A percentile compares a stretch with the other conserved stretches of the same genome.
These are phyloP conservation scores for Mercenaria mercenaria DNA, from an alignment of 1,140 invertebrate genomes.

Conservation along the genomic window DNA sequence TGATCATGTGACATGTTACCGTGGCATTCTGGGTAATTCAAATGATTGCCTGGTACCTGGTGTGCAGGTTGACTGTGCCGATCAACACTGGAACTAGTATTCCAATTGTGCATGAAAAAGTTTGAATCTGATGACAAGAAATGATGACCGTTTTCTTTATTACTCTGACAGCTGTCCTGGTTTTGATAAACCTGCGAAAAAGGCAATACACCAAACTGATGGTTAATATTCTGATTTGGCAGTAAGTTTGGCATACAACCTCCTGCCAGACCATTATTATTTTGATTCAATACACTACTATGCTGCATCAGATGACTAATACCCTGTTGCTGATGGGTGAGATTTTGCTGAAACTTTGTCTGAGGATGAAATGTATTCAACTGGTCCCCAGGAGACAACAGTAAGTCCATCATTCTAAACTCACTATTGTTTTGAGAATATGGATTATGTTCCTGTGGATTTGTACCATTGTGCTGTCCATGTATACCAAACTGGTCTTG, in stretches of 20 bases:
- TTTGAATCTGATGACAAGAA: slow-evolving; percentile 30
- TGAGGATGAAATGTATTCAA: not conserved
- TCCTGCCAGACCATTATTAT: no score
- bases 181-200: not conserved
- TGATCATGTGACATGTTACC: slow-evolving; percentile 4
- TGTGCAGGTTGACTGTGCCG: not conserved
- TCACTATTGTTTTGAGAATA: not conserved
- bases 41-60: not conserved
- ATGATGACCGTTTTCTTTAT: not conserved
- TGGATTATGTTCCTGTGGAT: not conserved
- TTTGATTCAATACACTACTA: not conserved
- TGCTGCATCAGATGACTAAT: not conserved
- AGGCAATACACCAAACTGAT: not conserved
- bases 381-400: not conserved
- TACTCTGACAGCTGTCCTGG: not conserved
- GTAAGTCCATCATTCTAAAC: not conserved
- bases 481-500: not conserved
- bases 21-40: not conserved
- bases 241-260: not conserved
- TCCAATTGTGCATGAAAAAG: not conserved
- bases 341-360: not conserved
- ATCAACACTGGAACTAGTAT: not conserved
- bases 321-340: not conserved
- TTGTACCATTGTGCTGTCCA: not conserved
- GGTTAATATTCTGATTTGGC: not conserved